These are phyloP conservation scores for Lucilia cuprina DNA, from an alignment of 1,140 invertebrate species.

Conservation along the genomic window DNA sequence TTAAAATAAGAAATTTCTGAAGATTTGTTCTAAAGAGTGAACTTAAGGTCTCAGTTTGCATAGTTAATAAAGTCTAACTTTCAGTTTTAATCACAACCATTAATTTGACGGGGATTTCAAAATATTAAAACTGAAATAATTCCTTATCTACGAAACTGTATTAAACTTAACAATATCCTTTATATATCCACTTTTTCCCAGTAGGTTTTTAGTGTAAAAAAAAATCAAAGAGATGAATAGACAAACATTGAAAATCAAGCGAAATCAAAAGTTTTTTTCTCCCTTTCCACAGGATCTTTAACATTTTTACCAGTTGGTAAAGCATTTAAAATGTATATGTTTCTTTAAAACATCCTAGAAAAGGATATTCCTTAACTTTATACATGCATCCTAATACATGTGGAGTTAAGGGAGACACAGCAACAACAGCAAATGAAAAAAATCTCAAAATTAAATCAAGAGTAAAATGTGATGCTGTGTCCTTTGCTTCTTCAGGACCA, in stretches of 20 bases:
- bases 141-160: no score
- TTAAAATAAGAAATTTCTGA: no score
- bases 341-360: background rate
- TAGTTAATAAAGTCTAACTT: no score
- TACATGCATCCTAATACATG: background rate
- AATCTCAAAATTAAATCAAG: slow-evolving; percentile 29
- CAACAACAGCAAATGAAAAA: background rate
- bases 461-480: slow-evolving; percentile 32
- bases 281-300: background rate
- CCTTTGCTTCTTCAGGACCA: background rate
- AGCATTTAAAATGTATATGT: background rate
- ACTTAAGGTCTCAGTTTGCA: no score
- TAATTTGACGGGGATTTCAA: no score
- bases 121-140: no score
- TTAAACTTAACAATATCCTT: no score
- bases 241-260: slow-evolving; percentile 15
- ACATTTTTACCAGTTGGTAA: background rate
- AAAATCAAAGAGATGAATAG: background rate
- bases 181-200: no score
- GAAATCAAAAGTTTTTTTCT: slow-evolving; percentile 29
- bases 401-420: background rate
- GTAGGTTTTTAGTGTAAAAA: background rate
- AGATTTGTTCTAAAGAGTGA: no score
- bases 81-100: no score
- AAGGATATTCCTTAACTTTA: background rate